A percentile compares a stretch with the other conserved stretches of the same genome.
Conservation (phyloP, 2,113 vertebrate genomes). For the Raja brachyura region DNA sequence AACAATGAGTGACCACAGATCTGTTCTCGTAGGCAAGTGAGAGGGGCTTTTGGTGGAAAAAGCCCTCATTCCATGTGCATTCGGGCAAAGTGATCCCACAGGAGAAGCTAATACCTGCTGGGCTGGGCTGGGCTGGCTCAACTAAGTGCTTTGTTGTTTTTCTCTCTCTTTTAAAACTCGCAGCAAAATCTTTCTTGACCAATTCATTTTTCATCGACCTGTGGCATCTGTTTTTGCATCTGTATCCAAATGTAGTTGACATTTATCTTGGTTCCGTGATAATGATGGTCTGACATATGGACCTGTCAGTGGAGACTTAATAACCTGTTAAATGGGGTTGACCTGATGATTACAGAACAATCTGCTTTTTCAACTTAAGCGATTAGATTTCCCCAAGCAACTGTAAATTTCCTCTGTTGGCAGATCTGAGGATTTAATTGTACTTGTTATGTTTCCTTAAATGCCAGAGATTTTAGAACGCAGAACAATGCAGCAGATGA, state of each 20-base stretch:
- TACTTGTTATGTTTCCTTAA: background rate
- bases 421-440: background rate
- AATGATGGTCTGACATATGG: background rate
- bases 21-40: background rate
- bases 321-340: background rate
- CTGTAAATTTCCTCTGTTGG: background rate
- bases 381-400: background rate
- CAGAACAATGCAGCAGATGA: no score
- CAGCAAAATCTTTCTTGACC: background rate
- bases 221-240: background rate
- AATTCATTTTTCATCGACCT: background rate
- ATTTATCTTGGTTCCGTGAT: background rate
- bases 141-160: conserved; percentile 2
- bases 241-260: conserved; percentile 4
- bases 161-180: background rate
- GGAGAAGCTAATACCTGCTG: background rate
- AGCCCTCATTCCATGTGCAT: background rate
- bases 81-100: background rate
- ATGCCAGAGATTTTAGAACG: no score
- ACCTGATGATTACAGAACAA: background rate
- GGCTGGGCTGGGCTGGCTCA: background rate
- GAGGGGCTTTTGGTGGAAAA: background rate
- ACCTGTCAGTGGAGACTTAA: background rate
- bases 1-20: background rate
- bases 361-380: background rate